Base-by-base conservation (phyloP, 2,113 vertebrate species). In the Catagonus wagneri region DNA sequence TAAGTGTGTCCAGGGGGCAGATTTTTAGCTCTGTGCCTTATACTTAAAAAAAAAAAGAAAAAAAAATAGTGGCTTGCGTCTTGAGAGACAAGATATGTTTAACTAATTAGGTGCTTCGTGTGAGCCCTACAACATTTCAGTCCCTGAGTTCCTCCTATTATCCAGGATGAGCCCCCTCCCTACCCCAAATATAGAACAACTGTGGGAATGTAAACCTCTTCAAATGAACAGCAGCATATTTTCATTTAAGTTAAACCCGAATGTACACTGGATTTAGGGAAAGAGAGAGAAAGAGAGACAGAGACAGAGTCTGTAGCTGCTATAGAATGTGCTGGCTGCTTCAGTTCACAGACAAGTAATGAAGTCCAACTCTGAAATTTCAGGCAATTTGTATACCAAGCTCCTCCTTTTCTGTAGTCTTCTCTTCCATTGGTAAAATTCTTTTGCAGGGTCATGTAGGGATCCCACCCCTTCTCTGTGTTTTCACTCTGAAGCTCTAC, bases 401-500 rank as follows among this genome's bases (percentile, higher is more conserved):
- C 98, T 98, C 98, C 98, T 98, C 98, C 98, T 98, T 97, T 97
- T 72, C 93, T 95, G 95, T 98, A 98, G 96, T 19, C 98, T 97
- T 95, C 97, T 96, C 96, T 98, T 98, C 97, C 78, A 98, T 98
- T 98, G 98, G 98, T 97, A 98, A 98, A 97, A 98, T 97, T 95
- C 95, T 98, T 98, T 96, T 90, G 61, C 97, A 98, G 96, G 96
- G 97, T 98, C 98, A 95, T 85, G 97, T 58, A 91, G 97, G 98
- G 97, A 98, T 96, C 98, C 98, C 98, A 98, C 98, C 98, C 98
- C 98, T 98, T 98, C 98, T 97, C 98, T 97, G 97, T 97, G 98
- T 98, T 97, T 97, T 98, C 99, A 99, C 99, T 99, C 98, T 98
- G 97, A 98, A 96, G 98, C 98, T 97, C 97, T 98, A 97, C 97